These are phyloP conservation scores for Amia ocellicauda DNA, from an alignment of 2,113 vertebrate genomes.

Conservation along the genomic window DNA sequence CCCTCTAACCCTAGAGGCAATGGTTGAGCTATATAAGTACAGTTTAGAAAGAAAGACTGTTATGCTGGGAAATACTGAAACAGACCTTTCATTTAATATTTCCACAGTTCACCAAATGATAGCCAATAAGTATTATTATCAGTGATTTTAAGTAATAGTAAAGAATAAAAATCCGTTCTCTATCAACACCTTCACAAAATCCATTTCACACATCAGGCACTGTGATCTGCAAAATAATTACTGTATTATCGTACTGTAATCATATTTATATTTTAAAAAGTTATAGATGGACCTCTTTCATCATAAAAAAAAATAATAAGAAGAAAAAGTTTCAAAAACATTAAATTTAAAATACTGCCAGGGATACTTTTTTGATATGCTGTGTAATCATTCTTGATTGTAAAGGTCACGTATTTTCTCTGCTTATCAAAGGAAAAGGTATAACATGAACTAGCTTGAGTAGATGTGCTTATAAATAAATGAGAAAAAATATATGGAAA, in stretches of 20 bases:
- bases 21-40: conserved; percentile 5
- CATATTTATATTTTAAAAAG: neutral
- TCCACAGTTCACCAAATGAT: conserved; percentile 13
- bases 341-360: no score
- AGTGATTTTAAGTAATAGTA: conserved; percentile 21
- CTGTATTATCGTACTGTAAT: conserved; percentile 3
- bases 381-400: no score
- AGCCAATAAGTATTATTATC: conserved; percentile 8
- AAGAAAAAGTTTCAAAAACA: no score
- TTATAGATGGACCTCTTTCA: no score
- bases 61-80: conserved; percentile 12
- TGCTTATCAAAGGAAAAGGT: no score
- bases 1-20: conserved; percentile 12
- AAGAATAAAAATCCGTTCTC: conserved; percentile 10
- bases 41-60: conserved; percentile 8
- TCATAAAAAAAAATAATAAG: no score
- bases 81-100: neutral
- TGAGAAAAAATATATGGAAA: no score
- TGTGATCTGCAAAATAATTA: conserved; percentile 18
- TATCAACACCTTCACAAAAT: conserved; percentile 17
- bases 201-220: conserved; percentile 15
- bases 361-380: no score
- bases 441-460: no score
- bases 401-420: no score
- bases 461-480: no score